phyloP scores from a whole-genome alignment of 2,888 invertebrate genomes.

The Nomada ferruginata region DNA sequence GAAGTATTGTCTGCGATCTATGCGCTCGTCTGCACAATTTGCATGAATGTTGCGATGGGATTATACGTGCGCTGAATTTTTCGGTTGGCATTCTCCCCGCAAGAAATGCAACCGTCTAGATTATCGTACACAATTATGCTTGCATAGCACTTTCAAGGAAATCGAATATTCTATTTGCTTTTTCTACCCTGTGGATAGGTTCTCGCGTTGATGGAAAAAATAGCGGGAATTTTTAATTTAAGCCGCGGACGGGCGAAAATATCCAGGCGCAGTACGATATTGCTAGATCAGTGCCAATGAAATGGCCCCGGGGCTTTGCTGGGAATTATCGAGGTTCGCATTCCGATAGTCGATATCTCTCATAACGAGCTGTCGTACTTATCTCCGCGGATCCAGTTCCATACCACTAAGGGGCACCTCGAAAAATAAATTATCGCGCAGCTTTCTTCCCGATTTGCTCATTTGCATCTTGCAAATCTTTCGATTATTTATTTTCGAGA shows the following conservation, averaged over 20 bases:
- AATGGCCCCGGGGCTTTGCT: constrained; percentile 27
- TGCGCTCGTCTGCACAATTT: constrained; percentile 1
- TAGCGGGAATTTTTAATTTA: constrained; percentile 10
- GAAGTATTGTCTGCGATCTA: constrained; percentile 5
- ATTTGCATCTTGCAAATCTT: no score
- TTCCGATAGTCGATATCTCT: constrained; percentile 43
- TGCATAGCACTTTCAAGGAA: no score
- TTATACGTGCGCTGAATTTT: constrained; percentile 15
- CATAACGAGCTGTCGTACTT: constrained; percentile 48
- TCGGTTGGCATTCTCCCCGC: neutral
- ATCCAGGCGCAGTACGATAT: constrained; percentile 10
- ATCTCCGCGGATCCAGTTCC: constrained; percentile 31
- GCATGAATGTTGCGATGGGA: neutral
- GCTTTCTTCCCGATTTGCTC: constrained; percentile 2
- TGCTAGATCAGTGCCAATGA: constrained; percentile 31
- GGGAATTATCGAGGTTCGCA: constrained; percentile 40
- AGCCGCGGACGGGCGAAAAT: constrained; percentile 10
- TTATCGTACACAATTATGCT: no score
- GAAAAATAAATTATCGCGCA: constrained; percentile 23
- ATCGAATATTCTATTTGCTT: no score
- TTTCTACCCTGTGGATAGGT: no score
- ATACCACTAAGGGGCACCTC: constrained; percentile 1
- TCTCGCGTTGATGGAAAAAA: neutral
- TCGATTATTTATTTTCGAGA: no score
- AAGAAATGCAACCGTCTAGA: no score